Percentiles rank a stretch among this genome's conserved stretches.
Conservation (phyloP, 2,113 vertebrate species). For the Cyanoramphus novaezelandiae region DNA sequence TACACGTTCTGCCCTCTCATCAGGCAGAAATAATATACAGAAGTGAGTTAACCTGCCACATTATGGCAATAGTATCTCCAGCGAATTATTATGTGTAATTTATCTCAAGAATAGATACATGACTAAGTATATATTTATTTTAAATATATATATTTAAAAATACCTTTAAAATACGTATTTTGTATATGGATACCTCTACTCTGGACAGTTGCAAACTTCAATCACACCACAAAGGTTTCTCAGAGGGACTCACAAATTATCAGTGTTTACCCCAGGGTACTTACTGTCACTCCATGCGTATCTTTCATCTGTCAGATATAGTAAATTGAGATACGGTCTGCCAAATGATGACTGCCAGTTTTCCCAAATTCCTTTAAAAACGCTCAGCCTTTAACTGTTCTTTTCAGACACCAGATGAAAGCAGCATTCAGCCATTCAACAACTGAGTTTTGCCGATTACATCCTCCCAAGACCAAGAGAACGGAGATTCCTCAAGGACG, state of each 20-base stretch:
- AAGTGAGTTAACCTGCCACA: not conserved
- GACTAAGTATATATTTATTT: not conserved
- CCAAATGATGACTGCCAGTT: not conserved
- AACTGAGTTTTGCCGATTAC: not conserved
- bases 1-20: not conserved
- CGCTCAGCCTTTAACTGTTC: not conserved
- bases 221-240: not conserved
- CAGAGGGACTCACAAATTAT: not conserved
- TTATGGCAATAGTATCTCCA: not conserved
- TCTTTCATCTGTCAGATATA: not conserved
- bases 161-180: not conserved
- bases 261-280: not conserved
- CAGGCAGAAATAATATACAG: not conserved
- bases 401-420: constrained; percentile 9
- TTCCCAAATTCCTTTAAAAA: not conserved
- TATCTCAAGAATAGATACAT: not conserved
- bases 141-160: not conserved
- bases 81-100: not conserved
- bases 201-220: not conserved
- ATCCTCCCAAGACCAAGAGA: not conserved
- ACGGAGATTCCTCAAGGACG: not conserved
- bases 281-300: not conserved
- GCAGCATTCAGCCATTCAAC: not conserved
- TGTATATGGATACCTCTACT: not conserved
- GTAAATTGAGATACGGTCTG: not conserved